A percentile compares a stretch with the other conserved stretches of the same genome.
Evolutionary conservation across 2,113 vertebrate species (phyloP).

Genomic region (Lepidothrix coronata): DNA sequence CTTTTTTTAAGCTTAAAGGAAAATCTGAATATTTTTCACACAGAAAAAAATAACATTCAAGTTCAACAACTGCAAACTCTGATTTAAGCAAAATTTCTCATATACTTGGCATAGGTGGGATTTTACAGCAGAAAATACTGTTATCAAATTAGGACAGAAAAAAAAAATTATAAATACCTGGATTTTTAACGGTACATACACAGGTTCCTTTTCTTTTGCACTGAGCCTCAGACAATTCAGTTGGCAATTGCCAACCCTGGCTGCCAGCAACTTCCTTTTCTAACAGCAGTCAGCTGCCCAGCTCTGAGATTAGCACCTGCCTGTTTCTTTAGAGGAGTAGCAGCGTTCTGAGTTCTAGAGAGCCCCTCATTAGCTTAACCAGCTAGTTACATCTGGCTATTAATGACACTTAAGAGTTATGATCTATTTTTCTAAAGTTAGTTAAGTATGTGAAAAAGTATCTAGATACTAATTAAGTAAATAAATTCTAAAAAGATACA

Average conservation of each 20-base stretch:
- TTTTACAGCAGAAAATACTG: neutral
- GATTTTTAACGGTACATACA: accelerated
- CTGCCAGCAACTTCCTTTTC: neutral
- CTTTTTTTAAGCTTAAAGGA: neutral
- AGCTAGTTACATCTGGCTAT: neutral
- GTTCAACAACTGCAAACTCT: neutral
- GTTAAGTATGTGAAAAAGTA: neutral
- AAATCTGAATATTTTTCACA: neutral
- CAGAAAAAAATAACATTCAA: neutral
- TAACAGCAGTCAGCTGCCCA: neutral
- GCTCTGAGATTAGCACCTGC: neutral
- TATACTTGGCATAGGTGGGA: neutral
- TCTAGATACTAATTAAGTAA: neutral
- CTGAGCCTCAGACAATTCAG: neutral
- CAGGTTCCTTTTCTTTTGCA: neutral
- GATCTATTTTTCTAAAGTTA: neutral
- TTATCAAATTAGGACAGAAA: neutral
- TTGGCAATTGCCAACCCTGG: neutral
- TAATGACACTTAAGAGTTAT: neutral
- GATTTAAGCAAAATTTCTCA: neutral
- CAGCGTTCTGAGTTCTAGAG: neutral
- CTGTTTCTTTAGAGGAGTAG: neutral
- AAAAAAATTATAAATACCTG: neutral
- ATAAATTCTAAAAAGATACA: neutral
- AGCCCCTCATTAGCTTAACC: neutral